Base-by-base conservation (phyloP, 1,140 invertebrate genomes). In the Panagrolaimus sp. region DNA sequence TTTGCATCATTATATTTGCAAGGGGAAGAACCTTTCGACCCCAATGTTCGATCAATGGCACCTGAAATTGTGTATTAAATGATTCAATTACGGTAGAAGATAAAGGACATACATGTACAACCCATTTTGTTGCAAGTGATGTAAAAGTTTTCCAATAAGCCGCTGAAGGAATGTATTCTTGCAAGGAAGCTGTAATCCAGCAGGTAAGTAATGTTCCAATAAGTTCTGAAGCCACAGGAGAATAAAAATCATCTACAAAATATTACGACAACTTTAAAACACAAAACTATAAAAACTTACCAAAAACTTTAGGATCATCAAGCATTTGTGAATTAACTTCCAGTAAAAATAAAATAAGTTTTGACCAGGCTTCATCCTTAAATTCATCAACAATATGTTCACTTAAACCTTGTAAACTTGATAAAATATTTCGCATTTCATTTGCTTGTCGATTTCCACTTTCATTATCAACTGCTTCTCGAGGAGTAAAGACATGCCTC, bases 31-130 rank as follows among this genome's bases (percentile, higher is more conserved):
- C 27, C 4, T 76, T 74, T 25, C 75, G 68, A 14, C 78, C 77
- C 79, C 79, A 81, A 43, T 69, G 72, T 67, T 81, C 79, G 25
- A 81, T 71, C n/a, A 81, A 65, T 9, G 79, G 68, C 1, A 82
- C 76, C 80, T 80, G 11, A 69, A 74, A 62, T n/a, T n/a, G n/a
- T n/a, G n/a, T 31, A 68, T n/a, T 14, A 53, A 63, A 47, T 14
- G 7, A 1, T 16, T 48, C 45, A 66, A 72, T 20, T 7, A 20
- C 46, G 5, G 66, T 31, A 27, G 43, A n/a, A n/a, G 16, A 42
- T 9, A 2, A 46, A 57, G 64, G 11, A n/a, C 67, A 44, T 62
- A 79, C 78, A 67, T 81, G 73, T 71, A 76, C 69, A 64, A 73
- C 74, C 73, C 79, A 81, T 66, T 70, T 64, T 23, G 61, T 27